A percentile compares a stretch with the other conserved stretches of the same genome.
phyloP scores from a whole-genome alignment of 2,888 invertebrate genomes.

The Yponomeuta evonymella region DNA sequence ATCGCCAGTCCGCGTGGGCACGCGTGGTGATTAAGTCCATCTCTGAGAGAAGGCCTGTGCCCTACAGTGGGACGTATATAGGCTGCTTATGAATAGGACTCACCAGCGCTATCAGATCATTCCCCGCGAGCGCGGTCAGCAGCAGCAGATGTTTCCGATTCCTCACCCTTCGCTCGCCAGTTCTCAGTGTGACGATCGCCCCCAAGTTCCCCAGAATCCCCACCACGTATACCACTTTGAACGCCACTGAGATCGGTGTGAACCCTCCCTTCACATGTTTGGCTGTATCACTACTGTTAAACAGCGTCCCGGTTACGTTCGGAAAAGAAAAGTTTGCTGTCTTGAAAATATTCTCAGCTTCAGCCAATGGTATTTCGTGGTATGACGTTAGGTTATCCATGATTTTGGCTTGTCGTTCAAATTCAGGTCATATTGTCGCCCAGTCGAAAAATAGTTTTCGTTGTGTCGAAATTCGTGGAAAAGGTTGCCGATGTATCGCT shows the following conservation, averaged over 20 bases:
- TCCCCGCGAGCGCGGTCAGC: conserved; percentile 84
- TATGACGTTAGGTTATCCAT: not conserved
- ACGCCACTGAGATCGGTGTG: conserved; percentile 35
- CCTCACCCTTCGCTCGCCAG: conserved; percentile 81
- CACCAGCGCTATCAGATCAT: conserved; percentile 84
- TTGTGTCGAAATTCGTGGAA: not conserved
- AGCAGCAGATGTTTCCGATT: conserved; percentile 89
- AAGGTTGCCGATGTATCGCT: not conserved
- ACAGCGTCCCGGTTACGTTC: not conserved
- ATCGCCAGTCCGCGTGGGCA: too few relatives aligned
- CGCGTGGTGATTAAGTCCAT: too few relatives aligned
- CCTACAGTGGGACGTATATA: too few relatives aligned
- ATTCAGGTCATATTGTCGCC: not conserved
- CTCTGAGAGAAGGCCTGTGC: too few relatives aligned
- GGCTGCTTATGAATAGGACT: conserved; percentile 28
- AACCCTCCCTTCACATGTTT: not conserved
- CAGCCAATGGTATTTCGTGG: not conserved
- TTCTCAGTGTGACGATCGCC: conserved; percentile 84
- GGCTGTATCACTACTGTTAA: not conserved
- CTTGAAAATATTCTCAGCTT: not conserved
- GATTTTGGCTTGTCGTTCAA: not conserved
- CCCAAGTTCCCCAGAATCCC: conserved; percentile 85
- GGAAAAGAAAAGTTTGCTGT: not conserved
- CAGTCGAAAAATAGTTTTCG: not conserved
- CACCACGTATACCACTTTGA: conserved; percentile 77